Conservation (phyloP, 2,888 invertebrate species). For the Sinhomidia bicolor region DNA sequence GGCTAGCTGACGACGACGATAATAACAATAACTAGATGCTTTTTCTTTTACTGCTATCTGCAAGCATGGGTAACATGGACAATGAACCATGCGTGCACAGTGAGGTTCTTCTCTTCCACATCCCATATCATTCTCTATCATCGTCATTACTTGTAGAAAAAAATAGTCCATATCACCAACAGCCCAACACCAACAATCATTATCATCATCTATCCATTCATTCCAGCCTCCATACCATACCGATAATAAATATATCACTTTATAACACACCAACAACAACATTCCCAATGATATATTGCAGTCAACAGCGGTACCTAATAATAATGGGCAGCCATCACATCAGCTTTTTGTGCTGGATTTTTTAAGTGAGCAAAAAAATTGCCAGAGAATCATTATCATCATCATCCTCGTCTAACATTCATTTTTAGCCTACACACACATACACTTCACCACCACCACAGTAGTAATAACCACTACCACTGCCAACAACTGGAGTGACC, state of each 20-base stretch:
- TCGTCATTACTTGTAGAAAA: constrained; percentile 1
- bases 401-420: neutral
- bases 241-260: constrained; percentile 13
- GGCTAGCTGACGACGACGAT: too few species aligned
- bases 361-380: neutral
- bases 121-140: neutral
- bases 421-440: neutral
- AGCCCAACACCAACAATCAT: neutral
- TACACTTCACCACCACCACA: too few species aligned
- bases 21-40: neutral
- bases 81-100: constrained; percentile 64
- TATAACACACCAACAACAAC: neutral
- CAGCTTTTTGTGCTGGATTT: too few species aligned
- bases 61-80: constrained; percentile 68
- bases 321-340: neutral
- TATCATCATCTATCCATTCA: neutral
- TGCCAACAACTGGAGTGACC: neutral
- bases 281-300: constrained; percentile 21
- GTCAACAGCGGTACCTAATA: neutral
- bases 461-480: neutral
- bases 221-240: neutral
- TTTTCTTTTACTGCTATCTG: too few species aligned
- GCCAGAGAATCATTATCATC: neutral
- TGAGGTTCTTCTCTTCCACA: constrained; percentile 8
- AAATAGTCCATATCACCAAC: too few species aligned